Evolutionary conservation across 2,797 vertebrate genomes (phyloP).

Genomic region (Alauda arvensis): DNA sequence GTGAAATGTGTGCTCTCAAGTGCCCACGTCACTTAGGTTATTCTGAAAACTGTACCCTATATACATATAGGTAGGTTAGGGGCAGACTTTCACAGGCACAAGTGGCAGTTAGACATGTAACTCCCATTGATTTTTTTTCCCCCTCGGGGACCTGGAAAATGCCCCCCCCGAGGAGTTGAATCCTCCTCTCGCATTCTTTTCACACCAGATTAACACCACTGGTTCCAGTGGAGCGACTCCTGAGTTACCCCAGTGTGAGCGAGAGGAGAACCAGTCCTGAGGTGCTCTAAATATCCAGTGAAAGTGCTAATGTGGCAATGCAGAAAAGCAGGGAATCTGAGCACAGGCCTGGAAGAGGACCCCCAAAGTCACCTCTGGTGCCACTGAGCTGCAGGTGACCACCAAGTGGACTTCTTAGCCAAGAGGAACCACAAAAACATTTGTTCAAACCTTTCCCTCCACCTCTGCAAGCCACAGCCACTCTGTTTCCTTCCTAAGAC

Average conservation of each 20-base stretch:
- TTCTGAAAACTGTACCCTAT: slow-evolving; percentile 56
- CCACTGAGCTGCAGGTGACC: background rate
- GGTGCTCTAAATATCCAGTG: slow-evolving; percentile 63
- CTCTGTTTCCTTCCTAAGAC: background rate
- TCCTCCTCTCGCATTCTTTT: slow-evolving; percentile 48
- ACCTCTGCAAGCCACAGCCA: background rate
- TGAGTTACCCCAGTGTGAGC: slow-evolving; percentile 59
- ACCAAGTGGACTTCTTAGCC: background rate
- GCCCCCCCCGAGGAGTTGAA: slow-evolving; percentile 44
- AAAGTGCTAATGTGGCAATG: slow-evolving; percentile 62
- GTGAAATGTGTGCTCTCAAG: background rate
- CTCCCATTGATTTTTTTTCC: slow-evolving; percentile 57
- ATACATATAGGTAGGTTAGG: slow-evolving; percentile 48
- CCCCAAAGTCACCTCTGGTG: background rate
- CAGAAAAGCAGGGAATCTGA: slow-evolving; percentile 49
- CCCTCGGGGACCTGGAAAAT: slow-evolving; percentile 60
- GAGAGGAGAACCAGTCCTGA: slow-evolving; percentile 66
- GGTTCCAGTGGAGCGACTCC: slow-evolving; percentile 57
- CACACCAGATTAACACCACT: slow-evolving; percentile 64
- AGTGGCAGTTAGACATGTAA: slow-evolving; percentile 67
- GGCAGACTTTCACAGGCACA: slow-evolving; percentile 67
- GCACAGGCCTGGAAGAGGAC: slow-evolving; percentile 54
- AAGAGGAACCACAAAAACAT: slow-evolving; percentile 16
- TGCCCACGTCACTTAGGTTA: slow-evolving; percentile 32
- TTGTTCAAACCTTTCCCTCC: background rate